Conservation (phyloP, 2,888 invertebrate genomes). For the Leucophora obtusa region DNA sequence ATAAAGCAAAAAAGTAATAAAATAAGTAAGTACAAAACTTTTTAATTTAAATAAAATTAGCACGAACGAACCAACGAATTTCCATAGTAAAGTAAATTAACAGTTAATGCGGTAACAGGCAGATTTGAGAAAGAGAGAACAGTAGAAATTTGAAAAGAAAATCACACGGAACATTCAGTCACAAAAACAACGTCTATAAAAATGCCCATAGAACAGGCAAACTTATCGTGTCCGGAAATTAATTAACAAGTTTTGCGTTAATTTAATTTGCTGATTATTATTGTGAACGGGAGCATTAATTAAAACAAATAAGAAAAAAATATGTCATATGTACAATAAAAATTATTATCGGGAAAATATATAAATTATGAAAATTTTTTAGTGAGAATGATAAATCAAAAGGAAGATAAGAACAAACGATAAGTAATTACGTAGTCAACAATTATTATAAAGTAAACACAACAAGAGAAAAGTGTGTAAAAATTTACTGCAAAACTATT, state of each 20-base stretch:
- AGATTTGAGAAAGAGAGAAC: slow-evolving; percentile 32
- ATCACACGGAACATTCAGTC: slow-evolving; percentile 9
- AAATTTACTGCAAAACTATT: background rate
- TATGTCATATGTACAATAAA: slow-evolving; percentile 8
- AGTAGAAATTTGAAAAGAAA: slow-evolving; percentile 13
- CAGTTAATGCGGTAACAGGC: slow-evolving; percentile 4
- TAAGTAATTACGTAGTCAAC: slow-evolving; percentile 50
- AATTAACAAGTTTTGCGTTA: slow-evolving; percentile 26
- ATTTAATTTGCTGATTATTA: slow-evolving; percentile 12
- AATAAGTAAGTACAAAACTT: background rate
- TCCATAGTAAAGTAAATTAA: background rate
- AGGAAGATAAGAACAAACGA: background rate
- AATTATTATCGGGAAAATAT: background rate
- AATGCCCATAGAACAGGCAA: slow-evolving; percentile 15
- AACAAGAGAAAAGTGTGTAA: background rate
- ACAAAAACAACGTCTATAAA: slow-evolving; percentile 41
- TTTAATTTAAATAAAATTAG: background rate
- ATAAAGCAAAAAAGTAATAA: background rate
- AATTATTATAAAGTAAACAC: slow-evolving; percentile 17
- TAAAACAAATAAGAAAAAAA: slow-evolving; percentile 40
- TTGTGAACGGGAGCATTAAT: slow-evolving; percentile 25
- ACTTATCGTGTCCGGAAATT: background rate
- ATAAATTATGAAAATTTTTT: background rate
- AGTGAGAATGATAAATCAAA: slow-evolving; percentile 6
- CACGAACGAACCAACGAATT: background rate